Percentiles rank a stretch among this genome's conserved stretches.
Evolutionary conservation across 2,113 vertebrate species (phyloP).

Genomic region (Lophius piscatorius): DNA sequence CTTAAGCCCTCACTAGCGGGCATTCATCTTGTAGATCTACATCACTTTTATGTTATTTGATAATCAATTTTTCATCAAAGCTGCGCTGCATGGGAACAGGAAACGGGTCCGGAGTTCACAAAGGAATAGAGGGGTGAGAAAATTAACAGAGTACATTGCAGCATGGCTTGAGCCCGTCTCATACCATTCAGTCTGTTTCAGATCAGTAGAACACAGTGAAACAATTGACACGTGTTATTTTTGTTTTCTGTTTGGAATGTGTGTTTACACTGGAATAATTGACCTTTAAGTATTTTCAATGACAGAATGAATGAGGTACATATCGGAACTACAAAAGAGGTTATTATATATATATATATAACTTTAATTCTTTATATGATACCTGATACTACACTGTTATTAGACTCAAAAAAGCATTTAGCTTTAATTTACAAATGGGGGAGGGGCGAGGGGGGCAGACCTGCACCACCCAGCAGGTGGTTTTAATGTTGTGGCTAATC

Average conservation of each 20-base stretch:
- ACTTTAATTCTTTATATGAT: too few relatives aligned
- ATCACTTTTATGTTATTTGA: slow-evolving; percentile 48
- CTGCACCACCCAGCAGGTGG: background rate
- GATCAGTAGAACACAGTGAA: background rate
- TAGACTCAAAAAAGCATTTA: too few relatives aligned
- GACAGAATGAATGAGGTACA: background rate
- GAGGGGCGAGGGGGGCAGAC: too few relatives aligned
- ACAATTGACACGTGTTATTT: slow-evolving; percentile 1
- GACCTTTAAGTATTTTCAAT: slow-evolving; percentile 3
- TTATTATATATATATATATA: rapidly evolving
- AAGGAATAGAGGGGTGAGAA: slow-evolving; percentile 28
- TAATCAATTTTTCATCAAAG: slow-evolving; percentile 56
- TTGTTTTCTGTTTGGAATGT: background rate
- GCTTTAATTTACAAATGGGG: too few relatives aligned
- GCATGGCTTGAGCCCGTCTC: slow-evolving; percentile 14
- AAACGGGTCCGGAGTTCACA: slow-evolving; percentile 34
- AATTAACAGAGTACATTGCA: slow-evolving; percentile 6
- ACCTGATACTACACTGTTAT: too few relatives aligned
- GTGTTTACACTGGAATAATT: background rate
- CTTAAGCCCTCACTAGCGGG: slow-evolving; percentile 15
- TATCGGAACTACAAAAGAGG: background rate
- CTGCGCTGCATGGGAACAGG: slow-evolving; percentile 34
- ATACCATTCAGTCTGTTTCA: slow-evolving; percentile 8
- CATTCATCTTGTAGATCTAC: slow-evolving; percentile 27
- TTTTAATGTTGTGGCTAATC: too few relatives aligned